A percentile compares a stretch with the other conserved stretches of the same genome.
phyloP scores from a whole-genome alignment of 2,797 vertebrate genomes.

The Enteromius mattozi region DNA sequence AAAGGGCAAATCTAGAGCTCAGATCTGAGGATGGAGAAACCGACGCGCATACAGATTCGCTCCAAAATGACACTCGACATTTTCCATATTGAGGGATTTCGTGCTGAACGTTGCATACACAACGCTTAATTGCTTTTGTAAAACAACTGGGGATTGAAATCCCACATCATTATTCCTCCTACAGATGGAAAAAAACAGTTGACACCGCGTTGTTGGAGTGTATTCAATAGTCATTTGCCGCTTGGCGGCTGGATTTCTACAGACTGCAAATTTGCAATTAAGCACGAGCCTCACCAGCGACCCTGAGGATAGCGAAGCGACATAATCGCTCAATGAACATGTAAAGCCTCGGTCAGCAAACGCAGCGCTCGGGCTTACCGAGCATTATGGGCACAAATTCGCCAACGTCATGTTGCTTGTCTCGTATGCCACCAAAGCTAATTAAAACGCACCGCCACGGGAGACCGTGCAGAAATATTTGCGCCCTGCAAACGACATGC shows the following conservation, averaged over 20 bases:
- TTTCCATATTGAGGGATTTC: conserved; percentile 43
- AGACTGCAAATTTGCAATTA: conserved; percentile 52
- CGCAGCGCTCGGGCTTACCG: background rate
- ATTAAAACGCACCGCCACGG: conserved; percentile 23
- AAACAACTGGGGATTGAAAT: conserved; percentile 51
- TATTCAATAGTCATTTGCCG: conserved; percentile 48
- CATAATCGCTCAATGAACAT: conserved; percentile 39
- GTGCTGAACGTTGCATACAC: conserved; percentile 40
- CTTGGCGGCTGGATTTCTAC: conserved; percentile 38
- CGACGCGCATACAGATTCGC: conserved; percentile 42
- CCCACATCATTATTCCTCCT: conserved; percentile 44
- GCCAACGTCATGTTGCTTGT: conserved; percentile 20
- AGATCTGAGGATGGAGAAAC: background rate
- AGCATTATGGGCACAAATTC: conserved; percentile 9
- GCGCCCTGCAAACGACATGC: conserved; percentile 12
- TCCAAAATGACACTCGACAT: conserved; percentile 30
- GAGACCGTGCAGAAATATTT: conserved; percentile 34
- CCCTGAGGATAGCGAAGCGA: conserved; percentile 11
- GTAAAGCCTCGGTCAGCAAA: conserved; percentile 36
- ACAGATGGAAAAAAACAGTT: conserved; percentile 44
- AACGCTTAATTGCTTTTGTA: conserved; percentile 44
- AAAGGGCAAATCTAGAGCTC: conserved; percentile 41
- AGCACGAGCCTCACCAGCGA: conserved; percentile 26
- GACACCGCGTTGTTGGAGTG: conserved; percentile 38
- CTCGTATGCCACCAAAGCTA: conserved; percentile 20